Evolutionary conservation across 2,888 invertebrate species (phyloP).

Genomic region (Aporophyla nigra): DNA sequence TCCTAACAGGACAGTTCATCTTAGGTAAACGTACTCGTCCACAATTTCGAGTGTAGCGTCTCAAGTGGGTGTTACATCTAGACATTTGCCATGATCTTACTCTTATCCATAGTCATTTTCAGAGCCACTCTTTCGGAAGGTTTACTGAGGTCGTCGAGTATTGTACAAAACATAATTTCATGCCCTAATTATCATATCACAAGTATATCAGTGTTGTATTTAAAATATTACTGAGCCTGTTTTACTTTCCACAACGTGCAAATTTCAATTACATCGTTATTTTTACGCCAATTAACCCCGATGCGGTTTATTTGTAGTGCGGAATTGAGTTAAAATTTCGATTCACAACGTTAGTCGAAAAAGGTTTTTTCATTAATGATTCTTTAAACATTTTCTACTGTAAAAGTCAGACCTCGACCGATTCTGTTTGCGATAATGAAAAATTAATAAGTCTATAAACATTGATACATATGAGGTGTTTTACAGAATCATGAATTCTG

Average conservation of each 20-base stretch:
- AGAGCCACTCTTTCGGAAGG: too few relatives aligned
- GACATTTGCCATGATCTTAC: too few relatives aligned
- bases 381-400: slow-evolving; percentile 39
- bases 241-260: slow-evolving; percentile 73
- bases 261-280: slow-evolving; percentile 87
- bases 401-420: slow-evolving; percentile 16
- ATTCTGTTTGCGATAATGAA: slow-evolving; percentile 40
- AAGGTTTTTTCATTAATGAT: slow-evolving; percentile 60
- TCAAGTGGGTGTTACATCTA: too few relatives aligned
- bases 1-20: too few relatives aligned
- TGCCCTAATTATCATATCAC: slow-evolving; percentile 35
- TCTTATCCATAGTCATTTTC: too few relatives aligned
- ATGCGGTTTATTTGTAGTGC: slow-evolving; percentile 78
- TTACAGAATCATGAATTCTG: slow-evolving; percentile 21
- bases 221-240: slow-evolving; percentile 38
- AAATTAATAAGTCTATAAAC: slow-evolving; percentile 20
- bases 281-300: slow-evolving; percentile 87
- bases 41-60: too few relatives aligned
- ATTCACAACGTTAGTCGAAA: slow-evolving; percentile 67
- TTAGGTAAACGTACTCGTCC: too few relatives aligned
- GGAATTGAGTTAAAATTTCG: slow-evolving; percentile 71
- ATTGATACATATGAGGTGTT: slow-evolving; percentile 16
- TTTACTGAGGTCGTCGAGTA: too few relatives aligned
- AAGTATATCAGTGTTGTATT: slow-evolving; percentile 33
- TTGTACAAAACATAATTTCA: neutral